Conservation (phyloP, 2,888 invertebrate genomes). For the Ryuthela nishihirai region DNA sequence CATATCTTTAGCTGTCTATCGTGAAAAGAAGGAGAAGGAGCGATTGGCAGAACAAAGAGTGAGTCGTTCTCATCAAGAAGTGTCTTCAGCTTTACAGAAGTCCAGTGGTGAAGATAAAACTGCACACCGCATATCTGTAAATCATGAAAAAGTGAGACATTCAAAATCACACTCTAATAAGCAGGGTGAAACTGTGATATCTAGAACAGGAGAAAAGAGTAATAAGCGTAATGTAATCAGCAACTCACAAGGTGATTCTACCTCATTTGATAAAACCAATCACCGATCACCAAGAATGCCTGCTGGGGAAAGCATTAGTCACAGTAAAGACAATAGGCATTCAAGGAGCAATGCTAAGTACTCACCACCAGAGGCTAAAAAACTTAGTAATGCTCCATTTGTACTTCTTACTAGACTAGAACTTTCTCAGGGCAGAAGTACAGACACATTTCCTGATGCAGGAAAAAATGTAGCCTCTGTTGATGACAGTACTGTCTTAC, state of each 20-base stretch:
- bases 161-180: not conserved
- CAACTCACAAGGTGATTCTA: not conserved
- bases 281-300: not conserved
- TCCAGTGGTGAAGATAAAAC: too few relatives aligned
- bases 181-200: too few relatives aligned
- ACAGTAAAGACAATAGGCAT: too few relatives aligned
- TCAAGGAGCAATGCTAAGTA: too few relatives aligned
- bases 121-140: too few relatives aligned
- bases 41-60: not conserved
- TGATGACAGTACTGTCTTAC: not conserved
- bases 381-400: not conserved
- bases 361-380: not conserved
- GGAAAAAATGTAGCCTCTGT: not conserved
- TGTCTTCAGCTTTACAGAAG: not conserved
- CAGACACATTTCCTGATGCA: not conserved
- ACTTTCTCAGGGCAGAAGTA: not conserved
- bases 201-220: not conserved
- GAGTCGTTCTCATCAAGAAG: too few relatives aligned
- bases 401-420: not conserved
- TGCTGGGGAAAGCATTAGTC: too few relatives aligned
- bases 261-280: not conserved
- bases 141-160: not conserved
- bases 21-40: constrained; percentile 25
- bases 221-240: not conserved
- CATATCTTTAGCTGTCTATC: constrained; percentile 23